phyloP scores from a whole-genome alignment of 2,797 vertebrate species.

The Coracias cyanogaster region DNA sequence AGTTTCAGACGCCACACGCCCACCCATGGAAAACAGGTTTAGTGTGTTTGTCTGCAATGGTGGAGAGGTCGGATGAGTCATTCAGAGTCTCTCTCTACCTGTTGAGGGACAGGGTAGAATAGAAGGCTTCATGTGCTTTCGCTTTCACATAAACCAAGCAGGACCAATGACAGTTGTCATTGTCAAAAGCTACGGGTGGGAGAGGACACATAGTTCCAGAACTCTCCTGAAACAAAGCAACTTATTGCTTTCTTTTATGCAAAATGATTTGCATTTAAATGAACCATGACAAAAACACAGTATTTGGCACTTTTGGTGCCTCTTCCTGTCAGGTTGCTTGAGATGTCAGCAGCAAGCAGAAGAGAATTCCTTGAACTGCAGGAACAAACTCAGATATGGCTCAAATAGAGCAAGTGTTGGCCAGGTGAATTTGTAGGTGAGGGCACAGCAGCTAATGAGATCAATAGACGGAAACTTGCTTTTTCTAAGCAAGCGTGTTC shows the following conservation, averaged over 20 bases:
- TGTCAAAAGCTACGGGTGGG: not conserved
- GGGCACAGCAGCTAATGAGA: not conserved
- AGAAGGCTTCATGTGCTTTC: accelerated
- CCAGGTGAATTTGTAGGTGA: not conserved
- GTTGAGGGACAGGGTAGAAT: accelerated
- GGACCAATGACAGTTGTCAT: accelerated
- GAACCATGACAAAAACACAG: accelerated
- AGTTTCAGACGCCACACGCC: accelerated
- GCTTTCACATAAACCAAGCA: not conserved
- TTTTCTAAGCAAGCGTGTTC: not conserved
- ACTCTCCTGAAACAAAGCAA: not conserved
- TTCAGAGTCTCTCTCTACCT: not conserved
- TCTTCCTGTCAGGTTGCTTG: not conserved
- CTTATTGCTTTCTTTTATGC: not conserved
- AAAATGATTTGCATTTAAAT: not conserved
- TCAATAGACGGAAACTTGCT: not conserved
- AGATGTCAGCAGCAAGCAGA: not conserved
- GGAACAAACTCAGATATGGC: not conserved
- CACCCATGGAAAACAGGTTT: not conserved
- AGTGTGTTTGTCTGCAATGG: accelerated
- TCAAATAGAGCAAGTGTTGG: not conserved
- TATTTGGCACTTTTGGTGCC: not conserved
- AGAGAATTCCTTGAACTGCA: not conserved
- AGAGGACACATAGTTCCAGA: not conserved
- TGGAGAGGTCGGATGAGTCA: accelerated